Evolutionary conservation across 2,888 invertebrate genomes (phyloP).

Genomic region (Fragum sueziense): DNA sequence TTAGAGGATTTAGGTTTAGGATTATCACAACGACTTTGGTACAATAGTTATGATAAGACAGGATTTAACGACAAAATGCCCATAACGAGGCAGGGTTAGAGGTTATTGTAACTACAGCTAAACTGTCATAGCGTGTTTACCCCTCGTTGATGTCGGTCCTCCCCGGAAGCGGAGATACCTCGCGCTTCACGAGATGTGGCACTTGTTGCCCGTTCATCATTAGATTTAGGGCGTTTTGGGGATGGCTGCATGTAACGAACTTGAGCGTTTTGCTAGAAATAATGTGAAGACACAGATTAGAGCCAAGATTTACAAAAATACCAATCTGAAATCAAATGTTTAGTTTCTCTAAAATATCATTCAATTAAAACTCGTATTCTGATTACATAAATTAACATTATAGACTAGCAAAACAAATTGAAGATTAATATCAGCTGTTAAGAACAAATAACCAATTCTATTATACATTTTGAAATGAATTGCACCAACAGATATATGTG

Average conservation of each 20-base stretch:
- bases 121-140: conserved; percentile 36
- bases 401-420: too few relatives aligned
- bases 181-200: conserved; percentile 61
- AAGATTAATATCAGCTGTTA: too few relatives aligned
- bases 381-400: too few relatives aligned
- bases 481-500: too few relatives aligned
- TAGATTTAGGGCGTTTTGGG: conserved; percentile 70
- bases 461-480: too few relatives aligned
- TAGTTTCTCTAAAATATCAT: too few relatives aligned
- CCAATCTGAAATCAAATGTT: too few relatives aligned
- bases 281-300: conserved; percentile 17
- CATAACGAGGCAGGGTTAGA: not conserved
- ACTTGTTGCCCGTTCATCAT: conserved; percentile 68
- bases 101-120: conserved; percentile 28
- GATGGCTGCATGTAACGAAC: conserved; percentile 63
- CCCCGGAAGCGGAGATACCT: conserved; percentile 44
- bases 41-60: too few relatives aligned
- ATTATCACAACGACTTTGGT: too few relatives aligned
- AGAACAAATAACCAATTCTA: too few relatives aligned
- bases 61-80: conserved; percentile 2
- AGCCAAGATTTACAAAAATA: too few relatives aligned
- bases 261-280: conserved; percentile 57
- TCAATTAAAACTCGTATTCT: too few relatives aligned
- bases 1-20: not conserved
- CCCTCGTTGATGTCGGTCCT: conserved; percentile 68